Percentiles rank a stretch among this genome's conserved stretches.
These are phyloP conservation scores for Trachurus trachurus DNA, from an alignment of 2,797 vertebrate species.

Conservation along the genomic window DNA sequence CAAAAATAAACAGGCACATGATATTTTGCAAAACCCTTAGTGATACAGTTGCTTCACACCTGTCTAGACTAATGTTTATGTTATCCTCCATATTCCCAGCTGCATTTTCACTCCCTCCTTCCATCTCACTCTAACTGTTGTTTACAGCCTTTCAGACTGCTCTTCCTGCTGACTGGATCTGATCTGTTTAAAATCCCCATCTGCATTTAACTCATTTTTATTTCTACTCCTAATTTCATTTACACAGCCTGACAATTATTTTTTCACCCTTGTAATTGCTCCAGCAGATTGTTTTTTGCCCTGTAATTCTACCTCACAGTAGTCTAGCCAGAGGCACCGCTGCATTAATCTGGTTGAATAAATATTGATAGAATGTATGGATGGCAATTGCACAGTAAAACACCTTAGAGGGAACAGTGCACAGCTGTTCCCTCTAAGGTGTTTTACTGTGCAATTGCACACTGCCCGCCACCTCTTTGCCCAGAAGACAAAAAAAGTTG, in stretches of 20 bases:
- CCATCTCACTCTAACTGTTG: constrained; percentile 37
- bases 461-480: too few relatives aligned
- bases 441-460: too few relatives aligned
- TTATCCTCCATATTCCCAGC: constrained; percentile 16
- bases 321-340: neutral
- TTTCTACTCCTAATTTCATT: constrained; percentile 11
- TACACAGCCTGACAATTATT: constrained; percentile 30
- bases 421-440: too few relatives aligned
- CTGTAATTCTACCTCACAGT: neutral
- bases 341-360: neutral
- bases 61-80: constrained; percentile 36
- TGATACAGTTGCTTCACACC: constrained; percentile 13
- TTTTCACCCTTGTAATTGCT: constrained; percentile 2
- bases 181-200: constrained; percentile 23
- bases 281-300: neutral
- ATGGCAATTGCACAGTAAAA: too few relatives aligned
- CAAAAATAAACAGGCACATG: constrained; percentile 1
- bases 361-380: neutral
- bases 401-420: too few relatives aligned
- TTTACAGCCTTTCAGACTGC: constrained; percentile 27
- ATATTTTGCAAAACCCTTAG: constrained; percentile 15
- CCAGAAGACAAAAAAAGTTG: too few relatives aligned
- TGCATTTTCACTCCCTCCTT: constrained; percentile 18
- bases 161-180: constrained; percentile 21
- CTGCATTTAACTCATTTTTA: constrained; percentile 42